Conservation (phyloP, 2,113 vertebrate genomes). For the Arvicanthis niloticus region DNA sequence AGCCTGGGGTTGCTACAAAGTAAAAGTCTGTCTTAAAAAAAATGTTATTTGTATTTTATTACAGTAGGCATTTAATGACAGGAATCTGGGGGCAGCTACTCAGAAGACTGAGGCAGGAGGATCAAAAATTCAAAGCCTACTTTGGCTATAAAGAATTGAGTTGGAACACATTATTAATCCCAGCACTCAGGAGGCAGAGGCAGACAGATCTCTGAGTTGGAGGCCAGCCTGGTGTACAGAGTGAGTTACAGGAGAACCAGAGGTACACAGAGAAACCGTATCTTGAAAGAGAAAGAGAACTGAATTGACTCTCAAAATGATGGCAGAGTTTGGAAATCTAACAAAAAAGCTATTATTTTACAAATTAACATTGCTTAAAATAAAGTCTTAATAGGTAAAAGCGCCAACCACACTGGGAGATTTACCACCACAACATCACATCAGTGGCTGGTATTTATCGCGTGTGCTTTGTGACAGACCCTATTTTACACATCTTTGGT, state of each 20-base stretch:
- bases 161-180: neutral
- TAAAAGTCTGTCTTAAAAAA: neutral
- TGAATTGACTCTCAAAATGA: conserved; percentile 2
- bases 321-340: neutral
- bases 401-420: neutral
- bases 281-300: neutral
- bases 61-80: neutral
- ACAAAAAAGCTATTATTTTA: neutral
- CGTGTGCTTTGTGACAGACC: neutral
- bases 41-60: neutral
- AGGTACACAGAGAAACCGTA: neutral
- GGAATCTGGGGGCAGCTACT: neutral
- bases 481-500: neutral
- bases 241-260: neutral
- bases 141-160: neutral
- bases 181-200: neutral
- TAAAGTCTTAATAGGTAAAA: conserved; percentile 46
- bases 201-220: neutral
- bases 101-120: neutral
- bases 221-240: neutral
- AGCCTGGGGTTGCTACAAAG: neutral
- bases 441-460: neutral
- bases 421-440: too few species aligned
- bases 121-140: neutral
- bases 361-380: conserved; percentile 53